These are phyloP conservation scores for Platerodrilus igneus DNA, from an alignment of 2,888 invertebrate species.

Conservation along the genomic window DNA sequence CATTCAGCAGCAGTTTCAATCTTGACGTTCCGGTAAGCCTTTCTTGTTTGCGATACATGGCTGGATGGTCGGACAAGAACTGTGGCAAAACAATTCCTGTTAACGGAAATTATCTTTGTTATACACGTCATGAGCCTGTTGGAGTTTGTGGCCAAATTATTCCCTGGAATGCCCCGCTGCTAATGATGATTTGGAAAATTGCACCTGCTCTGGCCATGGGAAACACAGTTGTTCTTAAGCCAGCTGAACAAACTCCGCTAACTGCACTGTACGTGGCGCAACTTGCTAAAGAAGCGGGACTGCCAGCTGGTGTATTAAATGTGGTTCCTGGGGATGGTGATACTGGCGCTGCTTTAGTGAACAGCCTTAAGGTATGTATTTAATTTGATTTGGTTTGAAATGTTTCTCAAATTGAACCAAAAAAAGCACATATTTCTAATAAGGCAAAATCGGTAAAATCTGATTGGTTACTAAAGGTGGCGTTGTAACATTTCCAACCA, in stretches of 20 bases:
- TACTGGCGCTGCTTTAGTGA: slow-evolving; percentile 74
- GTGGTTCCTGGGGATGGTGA: slow-evolving; percentile 85
- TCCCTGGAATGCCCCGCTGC: slow-evolving; percentile 89
- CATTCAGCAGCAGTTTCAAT: slow-evolving; percentile 65
- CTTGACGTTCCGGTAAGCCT: slow-evolving; percentile 62
- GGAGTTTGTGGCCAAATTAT: slow-evolving; percentile 93
- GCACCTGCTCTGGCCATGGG: slow-evolving; percentile 70
- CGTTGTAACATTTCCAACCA: slow-evolving; percentile 29
- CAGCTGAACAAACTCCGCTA: slow-evolving; percentile 92
- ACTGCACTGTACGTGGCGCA: slow-evolving; percentile 87
- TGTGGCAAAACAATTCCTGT: slow-evolving; percentile 68
- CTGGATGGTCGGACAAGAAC: slow-evolving; percentile 92
- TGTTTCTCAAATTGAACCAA: no score
- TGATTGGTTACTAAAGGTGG: no score
- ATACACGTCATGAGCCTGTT: slow-evolving; percentile 88
- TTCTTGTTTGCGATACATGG: slow-evolving; percentile 74
- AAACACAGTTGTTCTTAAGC: slow-evolving; percentile 82
- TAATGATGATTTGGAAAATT: slow-evolving; percentile 96
- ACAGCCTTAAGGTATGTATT: slow-evolving; percentile 50
- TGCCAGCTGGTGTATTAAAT: slow-evolving; percentile 89
- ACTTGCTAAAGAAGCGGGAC: slow-evolving; percentile 82
- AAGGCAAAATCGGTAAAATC: no score
- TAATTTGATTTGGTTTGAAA: no score
- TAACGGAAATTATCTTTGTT: slow-evolving; percentile 77
- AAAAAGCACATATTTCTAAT: no score